phyloP scores from a whole-genome alignment of 1,140 invertebrate genomes.

The Drosophila insularis region DNA sequence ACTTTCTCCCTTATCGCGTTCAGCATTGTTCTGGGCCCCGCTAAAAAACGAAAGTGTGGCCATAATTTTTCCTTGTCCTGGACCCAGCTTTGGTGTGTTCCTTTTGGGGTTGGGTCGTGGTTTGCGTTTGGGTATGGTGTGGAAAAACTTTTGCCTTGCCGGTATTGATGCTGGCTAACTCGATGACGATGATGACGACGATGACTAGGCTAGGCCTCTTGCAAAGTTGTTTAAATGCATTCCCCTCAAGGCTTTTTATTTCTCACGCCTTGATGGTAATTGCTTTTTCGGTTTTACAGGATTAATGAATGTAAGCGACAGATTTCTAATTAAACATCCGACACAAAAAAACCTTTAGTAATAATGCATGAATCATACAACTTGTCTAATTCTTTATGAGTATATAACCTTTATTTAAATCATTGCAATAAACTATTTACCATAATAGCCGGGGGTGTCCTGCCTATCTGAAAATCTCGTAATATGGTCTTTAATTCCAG shows the following conservation, averaged over 20 bases:
- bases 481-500: too few species aligned
- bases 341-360: background rate
- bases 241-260: background rate
- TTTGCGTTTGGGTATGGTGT: slow-evolving; percentile 15
- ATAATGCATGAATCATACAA: too few species aligned
- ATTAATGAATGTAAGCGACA: slow-evolving; percentile 5
- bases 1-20: slow-evolving; percentile 50
- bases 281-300: slow-evolving; percentile 1
- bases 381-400: too few species aligned
- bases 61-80: slow-evolving; percentile 57
- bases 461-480: too few species aligned
- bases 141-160: slow-evolving; percentile 31
- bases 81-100: slow-evolving; percentile 16
- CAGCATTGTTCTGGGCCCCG: slow-evolving; percentile 31
- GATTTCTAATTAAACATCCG: background rate
- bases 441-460: too few species aligned
- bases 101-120: slow-evolving; percentile 34
- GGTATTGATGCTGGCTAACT: slow-evolving; percentile 43
- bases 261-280: background rate
- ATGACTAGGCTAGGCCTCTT: slow-evolving; percentile 1
- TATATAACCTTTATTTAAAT: too few species aligned
- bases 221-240: slow-evolving; percentile 5
- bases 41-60: slow-evolving; percentile 70
- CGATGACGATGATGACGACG: background rate
- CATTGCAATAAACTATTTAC: too few species aligned